phyloP scores from a whole-genome alignment of 2,797 vertebrate species.

The Etheostoma perlongum region DNA sequence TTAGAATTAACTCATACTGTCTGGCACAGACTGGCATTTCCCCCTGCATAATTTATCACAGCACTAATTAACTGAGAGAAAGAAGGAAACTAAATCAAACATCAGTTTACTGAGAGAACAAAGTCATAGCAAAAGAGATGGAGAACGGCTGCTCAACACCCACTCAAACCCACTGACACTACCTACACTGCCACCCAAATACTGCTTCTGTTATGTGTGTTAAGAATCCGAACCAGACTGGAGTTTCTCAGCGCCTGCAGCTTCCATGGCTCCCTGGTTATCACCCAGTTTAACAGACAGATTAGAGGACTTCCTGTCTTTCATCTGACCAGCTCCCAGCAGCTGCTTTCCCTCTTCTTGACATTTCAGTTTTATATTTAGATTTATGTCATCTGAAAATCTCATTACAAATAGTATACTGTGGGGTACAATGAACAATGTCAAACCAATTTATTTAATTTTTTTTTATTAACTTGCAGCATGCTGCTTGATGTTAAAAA shows the following conservation, averaged over 20 bases:
- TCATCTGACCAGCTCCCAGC: constrained; percentile 62
- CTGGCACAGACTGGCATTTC: constrained; percentile 54
- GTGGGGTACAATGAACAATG: not conserved
- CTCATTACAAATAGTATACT: not conserved
- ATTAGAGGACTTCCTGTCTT: constrained; percentile 77
- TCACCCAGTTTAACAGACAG: constrained; percentile 61
- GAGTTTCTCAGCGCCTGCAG: constrained; percentile 57
- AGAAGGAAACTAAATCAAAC: constrained; percentile 30
- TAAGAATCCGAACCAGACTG: constrained; percentile 46
- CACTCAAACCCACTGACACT: constrained; percentile 48
- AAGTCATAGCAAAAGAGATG: constrained; percentile 50
- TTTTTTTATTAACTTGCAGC: not conserved
- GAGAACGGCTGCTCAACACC: constrained; percentile 41
- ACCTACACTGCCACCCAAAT: constrained; percentile 33
- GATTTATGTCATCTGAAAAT: constrained; percentile 30
- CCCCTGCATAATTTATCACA: constrained; percentile 67
- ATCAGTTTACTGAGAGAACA: constrained; percentile 46
- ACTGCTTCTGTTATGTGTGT: constrained; percentile 56
- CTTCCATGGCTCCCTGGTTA: constrained; percentile 73
- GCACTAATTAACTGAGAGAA: constrained; percentile 68
- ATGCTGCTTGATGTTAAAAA: not conserved
- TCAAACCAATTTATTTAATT: not conserved
- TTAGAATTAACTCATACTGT: constrained; percentile 57
- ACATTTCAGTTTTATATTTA: constrained; percentile 28
- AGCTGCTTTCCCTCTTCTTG: constrained; percentile 59